Conservation (phyloP, 2,888 invertebrate genomes). For the Ceriagrion tenellum region DNA sequence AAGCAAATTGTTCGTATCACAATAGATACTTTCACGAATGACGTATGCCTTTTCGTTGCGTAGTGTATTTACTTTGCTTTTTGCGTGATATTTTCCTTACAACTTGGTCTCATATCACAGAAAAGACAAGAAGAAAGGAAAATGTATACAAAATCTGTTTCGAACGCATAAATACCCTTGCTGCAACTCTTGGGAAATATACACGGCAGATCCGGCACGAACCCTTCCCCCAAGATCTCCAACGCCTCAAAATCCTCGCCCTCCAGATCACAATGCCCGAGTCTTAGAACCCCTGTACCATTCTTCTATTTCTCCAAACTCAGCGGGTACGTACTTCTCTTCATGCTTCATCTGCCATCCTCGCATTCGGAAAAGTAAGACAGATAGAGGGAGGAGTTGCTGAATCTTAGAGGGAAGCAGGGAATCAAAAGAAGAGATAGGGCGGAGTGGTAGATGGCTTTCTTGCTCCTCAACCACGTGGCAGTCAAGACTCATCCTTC, state of each 20-base stretch:
- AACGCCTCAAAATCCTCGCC: background rate
- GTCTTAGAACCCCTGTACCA: constrained; percentile 37
- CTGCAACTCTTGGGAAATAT: background rate
- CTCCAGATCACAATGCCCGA: background rate
- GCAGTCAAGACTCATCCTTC: background rate
- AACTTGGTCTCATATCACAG: background rate
- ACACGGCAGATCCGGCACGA: background rate
- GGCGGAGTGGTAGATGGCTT: background rate
- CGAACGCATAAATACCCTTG: background rate
- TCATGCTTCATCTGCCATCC: constrained; percentile 51
- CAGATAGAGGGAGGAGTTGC: constrained; percentile 28
- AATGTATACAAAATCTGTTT: background rate
- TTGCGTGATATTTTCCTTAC: background rate
- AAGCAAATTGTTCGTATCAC: too few species aligned
- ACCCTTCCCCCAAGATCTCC: background rate
- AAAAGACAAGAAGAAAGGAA: background rate
- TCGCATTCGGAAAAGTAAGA: background rate
- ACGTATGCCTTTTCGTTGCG: too few species aligned
- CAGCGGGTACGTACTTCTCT: background rate
- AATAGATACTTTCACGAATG: too few species aligned
- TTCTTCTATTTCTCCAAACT: constrained; percentile 6
- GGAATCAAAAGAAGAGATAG: background rate
- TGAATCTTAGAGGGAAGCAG: background rate
- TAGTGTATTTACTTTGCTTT: too few species aligned
- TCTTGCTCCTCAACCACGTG: constrained; percentile 40